Conservation (phyloP, 2,888 invertebrate genomes). For the Catocala nupta region DNA sequence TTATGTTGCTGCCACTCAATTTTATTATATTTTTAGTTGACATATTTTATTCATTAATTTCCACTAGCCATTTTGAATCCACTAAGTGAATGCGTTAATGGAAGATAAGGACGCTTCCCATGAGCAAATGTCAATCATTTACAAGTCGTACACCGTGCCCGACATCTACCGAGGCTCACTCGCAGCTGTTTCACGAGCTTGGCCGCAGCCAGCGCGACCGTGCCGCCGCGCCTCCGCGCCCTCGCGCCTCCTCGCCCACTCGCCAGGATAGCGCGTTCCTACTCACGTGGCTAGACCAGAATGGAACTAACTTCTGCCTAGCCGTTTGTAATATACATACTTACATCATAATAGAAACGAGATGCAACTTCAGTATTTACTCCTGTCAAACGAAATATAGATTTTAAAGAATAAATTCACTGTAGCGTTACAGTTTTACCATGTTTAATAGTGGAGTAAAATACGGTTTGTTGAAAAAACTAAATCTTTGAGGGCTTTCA, state of each 20-base stretch:
- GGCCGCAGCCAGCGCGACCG: constrained; percentile 46
- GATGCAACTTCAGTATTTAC: constrained; percentile 1
- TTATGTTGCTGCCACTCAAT: constrained; percentile 87
- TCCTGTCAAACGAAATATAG: constrained; percentile 6
- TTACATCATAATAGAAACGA: background rate
- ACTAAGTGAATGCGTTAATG: constrained; percentile 84
- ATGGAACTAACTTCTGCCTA: constrained; percentile 36
- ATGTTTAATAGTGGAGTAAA: constrained; percentile 46
- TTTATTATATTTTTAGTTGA: constrained; percentile 83
- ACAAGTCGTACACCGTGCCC: constrained; percentile 72
- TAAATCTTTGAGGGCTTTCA: constrained; percentile 55
- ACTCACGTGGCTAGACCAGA: constrained; percentile 32
- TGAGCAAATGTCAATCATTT: constrained; percentile 77
- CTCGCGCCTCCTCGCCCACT: background rate
- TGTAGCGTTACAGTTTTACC: constrained; percentile 17
- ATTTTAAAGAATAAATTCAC: constrained; percentile 16
- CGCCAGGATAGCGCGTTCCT: constrained; percentile 5
- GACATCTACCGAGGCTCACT: constrained; percentile 72
- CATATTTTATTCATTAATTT: constrained; percentile 82
- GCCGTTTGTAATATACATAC: constrained; percentile 23
- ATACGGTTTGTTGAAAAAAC: constrained; percentile 51
- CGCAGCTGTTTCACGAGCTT: constrained; percentile 78
- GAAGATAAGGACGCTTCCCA: constrained; percentile 86
- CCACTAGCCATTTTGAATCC: constrained; percentile 83
- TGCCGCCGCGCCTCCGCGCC: constrained; percentile 8